phyloP scores from a whole-genome alignment of 2,113 vertebrate genomes.

The Numenius arquata region DNA sequence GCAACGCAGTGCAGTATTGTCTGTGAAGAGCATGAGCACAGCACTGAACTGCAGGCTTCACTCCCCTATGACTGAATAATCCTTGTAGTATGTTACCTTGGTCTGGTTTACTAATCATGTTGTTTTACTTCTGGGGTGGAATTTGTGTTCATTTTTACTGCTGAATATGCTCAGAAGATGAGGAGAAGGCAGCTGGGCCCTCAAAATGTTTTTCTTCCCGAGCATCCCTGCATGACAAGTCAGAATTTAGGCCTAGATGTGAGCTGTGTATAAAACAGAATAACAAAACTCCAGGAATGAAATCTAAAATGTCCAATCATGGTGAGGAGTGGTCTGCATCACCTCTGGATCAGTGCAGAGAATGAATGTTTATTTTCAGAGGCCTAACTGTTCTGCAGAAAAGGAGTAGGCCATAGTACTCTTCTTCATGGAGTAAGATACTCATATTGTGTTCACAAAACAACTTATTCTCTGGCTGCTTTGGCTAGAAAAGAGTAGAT shows the following conservation, averaged over 20 bases:
- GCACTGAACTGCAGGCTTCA: neutral
- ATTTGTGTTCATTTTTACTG: neutral
- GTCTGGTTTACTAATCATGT: neutral
- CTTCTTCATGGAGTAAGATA: neutral
- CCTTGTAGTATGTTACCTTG: neutral
- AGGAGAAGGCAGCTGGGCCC: neutral
- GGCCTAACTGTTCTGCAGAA: neutral
- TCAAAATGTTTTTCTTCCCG: neutral
- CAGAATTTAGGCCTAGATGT: neutral
- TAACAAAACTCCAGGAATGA: neutral
- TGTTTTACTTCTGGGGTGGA: neutral
- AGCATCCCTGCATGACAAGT: neutral
- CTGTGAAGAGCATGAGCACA: neutral
- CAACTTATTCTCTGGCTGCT: neutral
- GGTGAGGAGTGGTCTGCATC: neutral
- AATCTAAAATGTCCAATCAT: neutral
- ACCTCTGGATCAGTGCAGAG: neutral
- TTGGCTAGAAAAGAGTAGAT: neutral
- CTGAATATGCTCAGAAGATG: neutral
- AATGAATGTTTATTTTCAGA: neutral
- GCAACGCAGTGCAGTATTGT: neutral
- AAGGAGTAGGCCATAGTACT: neutral
- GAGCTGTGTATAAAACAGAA: neutral
- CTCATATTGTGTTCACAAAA: neutral
- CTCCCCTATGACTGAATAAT: neutral